These are phyloP conservation scores for Emesis castigata DNA, from an alignment of 2,888 invertebrate genomes.

Conservation along the genomic window DNA sequence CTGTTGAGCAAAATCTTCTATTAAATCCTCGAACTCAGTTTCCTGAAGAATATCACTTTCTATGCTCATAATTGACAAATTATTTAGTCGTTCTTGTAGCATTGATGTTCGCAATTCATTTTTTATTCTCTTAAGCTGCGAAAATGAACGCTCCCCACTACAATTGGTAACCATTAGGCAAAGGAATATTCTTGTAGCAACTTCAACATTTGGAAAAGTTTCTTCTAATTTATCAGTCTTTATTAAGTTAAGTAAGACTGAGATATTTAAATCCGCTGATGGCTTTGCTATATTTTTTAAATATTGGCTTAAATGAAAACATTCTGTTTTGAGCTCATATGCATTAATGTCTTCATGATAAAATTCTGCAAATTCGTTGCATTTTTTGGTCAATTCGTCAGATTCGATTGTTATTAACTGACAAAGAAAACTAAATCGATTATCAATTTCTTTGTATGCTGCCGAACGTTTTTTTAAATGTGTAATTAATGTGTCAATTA, in stretches of 20 bases:
- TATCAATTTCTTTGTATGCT: conserved; percentile 32
- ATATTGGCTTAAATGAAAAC: conserved; percentile 20
- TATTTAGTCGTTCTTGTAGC: conserved; percentile 38
- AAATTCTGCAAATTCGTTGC: conserved; percentile 38
- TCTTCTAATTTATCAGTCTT: conserved; percentile 39
- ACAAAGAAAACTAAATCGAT: conserved; percentile 45
- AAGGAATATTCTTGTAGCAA: conserved; percentile 42
- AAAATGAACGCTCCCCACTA: conserved; percentile 44
- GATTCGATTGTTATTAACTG: conserved; percentile 43
- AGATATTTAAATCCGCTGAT: conserved; percentile 4
- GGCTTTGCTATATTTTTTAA: conserved; percentile 22
- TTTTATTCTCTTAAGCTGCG: conserved; percentile 43
- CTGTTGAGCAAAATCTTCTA: conserved; percentile 49
- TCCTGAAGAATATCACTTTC: conserved; percentile 34
- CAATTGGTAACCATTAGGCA: conserved; percentile 44
- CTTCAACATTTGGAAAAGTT: conserved; percentile 42
- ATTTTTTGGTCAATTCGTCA: conserved; percentile 47
- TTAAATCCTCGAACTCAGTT: conserved; percentile 40
- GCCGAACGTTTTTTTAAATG: conserved; percentile 38
- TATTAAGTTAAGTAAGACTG: conserved; percentile 24
- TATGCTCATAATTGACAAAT: conserved; percentile 47
- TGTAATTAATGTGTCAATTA: conserved; percentile 39
- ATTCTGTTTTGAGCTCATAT: conserved; percentile 14
- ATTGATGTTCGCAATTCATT: conserved; percentile 35
- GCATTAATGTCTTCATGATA: conserved; percentile 27